A percentile compares a stretch with the other conserved stretches of the same genome.
These are phyloP conservation scores for Arothron firmamentum DNA, from an alignment of 2,113 vertebrate genomes.

Conservation along the genomic window DNA sequence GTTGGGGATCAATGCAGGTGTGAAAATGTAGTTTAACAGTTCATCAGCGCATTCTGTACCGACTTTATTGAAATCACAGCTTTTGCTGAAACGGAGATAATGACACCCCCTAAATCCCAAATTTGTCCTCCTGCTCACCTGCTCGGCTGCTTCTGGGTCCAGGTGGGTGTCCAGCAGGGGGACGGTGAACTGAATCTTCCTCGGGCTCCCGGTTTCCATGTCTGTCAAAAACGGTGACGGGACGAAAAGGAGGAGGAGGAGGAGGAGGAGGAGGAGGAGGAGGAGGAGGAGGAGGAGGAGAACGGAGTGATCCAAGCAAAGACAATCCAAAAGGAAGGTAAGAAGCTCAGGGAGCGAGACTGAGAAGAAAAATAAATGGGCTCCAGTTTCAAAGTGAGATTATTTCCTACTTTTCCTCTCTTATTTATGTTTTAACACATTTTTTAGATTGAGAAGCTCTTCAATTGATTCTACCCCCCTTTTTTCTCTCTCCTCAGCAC, in stretches of 20 bases:
- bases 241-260: constrained; percentile 18
- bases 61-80: too few species aligned
- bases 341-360: constrained; percentile 12
- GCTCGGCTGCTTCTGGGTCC: constrained; percentile 89
- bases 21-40: background rate
- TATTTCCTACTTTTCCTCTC: constrained; percentile 6
- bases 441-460: constrained; percentile 19
- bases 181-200: constrained; percentile 90
- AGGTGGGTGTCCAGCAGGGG: constrained; percentile 88
- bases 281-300: constrained; percentile 2
- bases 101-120: background rate
- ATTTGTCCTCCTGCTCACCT: constrained; percentile 70
- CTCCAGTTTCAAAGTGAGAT: constrained; percentile 20
- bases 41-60: too few species aligned
- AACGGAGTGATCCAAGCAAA: constrained; percentile 13
- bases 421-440: constrained; percentile 15
- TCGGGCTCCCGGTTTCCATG: constrained; percentile 87
- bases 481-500: constrained; percentile 34
- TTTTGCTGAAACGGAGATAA: background rate
- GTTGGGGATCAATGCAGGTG: constrained; percentile 4
- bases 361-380: constrained; percentile 18
- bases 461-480: background rate
- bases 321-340: constrained; percentile 33
- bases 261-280: constrained; percentile 22
- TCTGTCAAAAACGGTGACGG: constrained; percentile 34